Conservation (phyloP, 2,797 vertebrate genomes). For the Peromyscus aztecus region DNA sequence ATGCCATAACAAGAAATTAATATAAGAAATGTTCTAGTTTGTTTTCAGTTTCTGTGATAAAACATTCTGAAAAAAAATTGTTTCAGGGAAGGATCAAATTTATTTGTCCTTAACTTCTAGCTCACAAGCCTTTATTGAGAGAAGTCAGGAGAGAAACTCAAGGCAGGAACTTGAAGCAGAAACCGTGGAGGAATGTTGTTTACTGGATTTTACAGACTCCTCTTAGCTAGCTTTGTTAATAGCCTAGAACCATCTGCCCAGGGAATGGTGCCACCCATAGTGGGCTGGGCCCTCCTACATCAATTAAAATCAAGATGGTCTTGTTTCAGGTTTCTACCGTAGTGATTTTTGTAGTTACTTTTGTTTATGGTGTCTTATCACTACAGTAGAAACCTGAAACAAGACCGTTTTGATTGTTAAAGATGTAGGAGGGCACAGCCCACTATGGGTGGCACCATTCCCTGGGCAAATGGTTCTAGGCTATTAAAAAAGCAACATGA, state of each 20-base stretch:
- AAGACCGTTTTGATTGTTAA: background rate
- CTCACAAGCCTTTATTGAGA: background rate
- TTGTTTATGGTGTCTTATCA: background rate
- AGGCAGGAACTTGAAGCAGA: background rate
- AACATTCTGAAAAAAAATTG: background rate
- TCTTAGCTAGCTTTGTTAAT: background rate
- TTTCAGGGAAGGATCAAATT: background rate
- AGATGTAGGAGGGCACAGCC: background rate
- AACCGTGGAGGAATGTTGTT: background rate
- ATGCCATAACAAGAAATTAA: background rate
- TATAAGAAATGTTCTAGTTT: background rate
- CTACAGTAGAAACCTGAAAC: background rate
- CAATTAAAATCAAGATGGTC: background rate
- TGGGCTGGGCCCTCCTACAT: background rate
- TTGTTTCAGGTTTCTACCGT: background rate
- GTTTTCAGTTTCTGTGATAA: background rate
- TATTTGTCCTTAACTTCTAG: background rate
- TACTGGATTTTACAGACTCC: background rate
- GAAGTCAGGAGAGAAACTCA: background rate
- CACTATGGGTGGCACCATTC: background rate
- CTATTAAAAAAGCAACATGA: background rate
- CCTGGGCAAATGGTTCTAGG: background rate
- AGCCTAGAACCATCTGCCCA: background rate
- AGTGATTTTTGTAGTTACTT: background rate
- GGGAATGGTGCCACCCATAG: background rate